Percentiles rank a stretch among this genome's conserved stretches.
Evolutionary conservation across 35 echinoderm and acorn worm species (phyloP).

Genomic region (Diadema setosum): DNA sequence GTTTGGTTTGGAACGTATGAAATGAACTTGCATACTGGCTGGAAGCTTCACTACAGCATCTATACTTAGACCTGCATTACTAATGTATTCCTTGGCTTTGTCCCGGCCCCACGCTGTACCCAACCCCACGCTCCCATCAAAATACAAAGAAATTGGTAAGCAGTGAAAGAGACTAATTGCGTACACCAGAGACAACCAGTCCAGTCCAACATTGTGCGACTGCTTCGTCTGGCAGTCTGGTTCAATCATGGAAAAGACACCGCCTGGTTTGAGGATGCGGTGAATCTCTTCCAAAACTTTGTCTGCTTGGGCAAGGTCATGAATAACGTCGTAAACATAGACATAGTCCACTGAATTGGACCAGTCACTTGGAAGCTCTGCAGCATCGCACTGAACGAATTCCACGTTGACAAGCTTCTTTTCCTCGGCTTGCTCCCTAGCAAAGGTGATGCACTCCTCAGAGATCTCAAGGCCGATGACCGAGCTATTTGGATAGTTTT

Average conservation of each 20-base stretch:
- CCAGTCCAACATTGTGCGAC: neutral
- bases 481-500: slow-evolving; percentile 25
- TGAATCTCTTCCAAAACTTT: slow-evolving; percentile 2
- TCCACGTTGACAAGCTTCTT: slow-evolving; percentile 27
- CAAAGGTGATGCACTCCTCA: neutral
- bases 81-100: neutral
- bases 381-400: slow-evolving; percentile 23
- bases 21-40: neutral
- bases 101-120: slow-evolving; percentile 54
- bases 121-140: slow-evolving; percentile 29
- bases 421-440: neutral
- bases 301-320: slow-evolving; percentile 39
- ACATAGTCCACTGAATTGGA: slow-evolving; percentile 25
- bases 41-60: neutral
- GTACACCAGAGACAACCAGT: neutral
- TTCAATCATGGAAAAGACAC: slow-evolving; percentile 42
- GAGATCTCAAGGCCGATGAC: slow-evolving; percentile 26
- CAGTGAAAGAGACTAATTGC: slow-evolving; percentile 38
- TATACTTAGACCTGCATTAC: neutral
- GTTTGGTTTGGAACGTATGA: neutral
- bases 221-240: neutral
- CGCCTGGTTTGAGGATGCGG: slow-evolving; percentile 17
- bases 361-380: slow-evolving; percentile 33
- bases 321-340: slow-evolving; percentile 20
- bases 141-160: slow-evolving; percentile 31